Conservation (phyloP, 2,113 vertebrate species). For the Emydocephalus ijimae region DNA sequence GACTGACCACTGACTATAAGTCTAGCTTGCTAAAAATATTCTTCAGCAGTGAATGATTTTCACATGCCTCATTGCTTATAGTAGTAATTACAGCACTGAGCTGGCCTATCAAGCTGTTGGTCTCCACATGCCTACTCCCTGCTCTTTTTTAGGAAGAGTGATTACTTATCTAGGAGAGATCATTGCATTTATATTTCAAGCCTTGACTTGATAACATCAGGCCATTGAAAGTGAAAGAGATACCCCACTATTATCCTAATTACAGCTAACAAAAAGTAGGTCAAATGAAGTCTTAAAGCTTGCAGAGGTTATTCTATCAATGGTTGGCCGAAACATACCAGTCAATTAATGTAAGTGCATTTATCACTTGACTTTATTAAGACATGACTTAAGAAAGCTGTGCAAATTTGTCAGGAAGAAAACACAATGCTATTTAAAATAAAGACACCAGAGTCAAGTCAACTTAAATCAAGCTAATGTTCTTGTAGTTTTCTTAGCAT, state of each 20-base stretch:
- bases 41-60: neutral
- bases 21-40: neutral
- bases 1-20: neutral
- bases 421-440: neutral
- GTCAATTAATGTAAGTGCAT: neutral
- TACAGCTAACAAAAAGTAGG: neutral
- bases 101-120: neutral
- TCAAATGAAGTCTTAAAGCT: neutral
- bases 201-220: neutral
- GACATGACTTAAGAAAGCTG: neutral
- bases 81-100: neutral
- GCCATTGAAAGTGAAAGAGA: neutral
- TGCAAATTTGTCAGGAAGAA: neutral
- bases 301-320: neutral
- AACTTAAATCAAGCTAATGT: neutral
- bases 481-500: neutral
- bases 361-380: neutral
- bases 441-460: neutral
- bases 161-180: neutral
- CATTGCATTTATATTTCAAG: neutral
- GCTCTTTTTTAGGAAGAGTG: neutral
- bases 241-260: neutral
- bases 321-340: neutral
- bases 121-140: neutral
- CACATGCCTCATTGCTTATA: neutral